Conservation (phyloP, 2,113 vertebrate genomes). For the Misgurnus anguillicaudatus region DNA sequence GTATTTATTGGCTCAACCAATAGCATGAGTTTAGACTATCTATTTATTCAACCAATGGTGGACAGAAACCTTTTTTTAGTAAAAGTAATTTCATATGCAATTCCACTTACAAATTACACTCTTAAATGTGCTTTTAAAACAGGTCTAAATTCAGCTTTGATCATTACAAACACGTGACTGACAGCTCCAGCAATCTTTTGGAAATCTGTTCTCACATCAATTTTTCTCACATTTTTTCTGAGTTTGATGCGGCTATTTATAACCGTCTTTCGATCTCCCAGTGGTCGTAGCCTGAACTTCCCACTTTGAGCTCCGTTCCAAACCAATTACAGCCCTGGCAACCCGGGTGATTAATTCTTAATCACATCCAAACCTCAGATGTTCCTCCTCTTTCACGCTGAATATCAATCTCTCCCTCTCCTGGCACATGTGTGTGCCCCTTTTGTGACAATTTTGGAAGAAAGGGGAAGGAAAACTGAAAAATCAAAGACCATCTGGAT, state of each 20-base stretch:
- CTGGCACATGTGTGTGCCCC: slow-evolving; percentile 27
- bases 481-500: slow-evolving; percentile 40
- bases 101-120: not conserved
- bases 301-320: slow-evolving; percentile 51
- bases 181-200: not conserved
- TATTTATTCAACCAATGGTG: not conserved
- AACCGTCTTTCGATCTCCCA: slow-evolving; percentile 44
- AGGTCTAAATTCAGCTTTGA: not conserved
- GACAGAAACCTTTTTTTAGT: no score
- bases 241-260: slow-evolving; percentile 51
- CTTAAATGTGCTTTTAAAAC: no score
- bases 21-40: not conserved
- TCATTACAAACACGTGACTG: not conserved
- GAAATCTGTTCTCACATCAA: slow-evolving; percentile 48
- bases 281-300: slow-evolving; percentile 52
- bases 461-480: slow-evolving; percentile 32
- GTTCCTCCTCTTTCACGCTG: slow-evolving; percentile 51
- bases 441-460: slow-evolving; percentile 30
- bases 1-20: not conserved
- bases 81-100: no score
- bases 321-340: slow-evolving; percentile 55
- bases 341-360: slow-evolving; percentile 59
- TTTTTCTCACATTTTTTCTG: slow-evolving; percentile 16
- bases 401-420: slow-evolving; percentile 48
- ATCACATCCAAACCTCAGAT: slow-evolving; percentile 60